phyloP scores from a whole-genome alignment of 2,888 invertebrate genomes.

The Anticlea derivata region DNA sequence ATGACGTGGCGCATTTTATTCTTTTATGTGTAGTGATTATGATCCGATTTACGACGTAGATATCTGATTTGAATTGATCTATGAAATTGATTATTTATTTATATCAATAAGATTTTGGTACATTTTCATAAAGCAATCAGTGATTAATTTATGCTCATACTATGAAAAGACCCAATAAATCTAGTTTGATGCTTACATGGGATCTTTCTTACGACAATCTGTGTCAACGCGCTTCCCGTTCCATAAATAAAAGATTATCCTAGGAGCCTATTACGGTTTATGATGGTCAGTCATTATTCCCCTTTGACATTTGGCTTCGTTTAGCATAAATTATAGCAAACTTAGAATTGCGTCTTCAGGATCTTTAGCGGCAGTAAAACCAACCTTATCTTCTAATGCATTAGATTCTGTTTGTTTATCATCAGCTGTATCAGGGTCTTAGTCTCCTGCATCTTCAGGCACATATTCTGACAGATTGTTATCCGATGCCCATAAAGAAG shows the following conservation, averaged over 20 bases:
- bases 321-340: slow-evolving; percentile 43
- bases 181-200: slow-evolving; percentile 34
- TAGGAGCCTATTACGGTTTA: slow-evolving; percentile 47
- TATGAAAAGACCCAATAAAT: slow-evolving; percentile 37
- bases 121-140: slow-evolving; percentile 3
- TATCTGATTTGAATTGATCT: too few relatives aligned
- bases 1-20: too few relatives aligned
- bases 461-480: slow-evolving; percentile 49
- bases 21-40: too few relatives aligned
- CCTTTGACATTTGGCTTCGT: slow-evolving; percentile 53
- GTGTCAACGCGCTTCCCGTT: slow-evolving; percentile 50
- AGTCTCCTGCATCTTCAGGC: slow-evolving; percentile 33
- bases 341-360: slow-evolving; percentile 19
- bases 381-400: slow-evolving; percentile 26
- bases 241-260: slow-evolving; percentile 54
- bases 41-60: too few relatives aligned
- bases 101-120: not conserved
- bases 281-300: slow-evolving; percentile 51
- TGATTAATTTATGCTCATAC: slow-evolving; percentile 19
- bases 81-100: too few relatives aligned
- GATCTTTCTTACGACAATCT: slow-evolving; percentile 43
- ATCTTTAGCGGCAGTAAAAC: slow-evolving; percentile 2
- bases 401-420: slow-evolving; percentile 22
- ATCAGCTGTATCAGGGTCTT: slow-evolving; percentile 16
- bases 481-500: slow-evolving; percentile 49